Evolutionary conservation across 2,113 vertebrate genomes (phyloP), one percentile per base, ranked within the genome.

Genomic region (Protomyctophum bolini): DNA sequence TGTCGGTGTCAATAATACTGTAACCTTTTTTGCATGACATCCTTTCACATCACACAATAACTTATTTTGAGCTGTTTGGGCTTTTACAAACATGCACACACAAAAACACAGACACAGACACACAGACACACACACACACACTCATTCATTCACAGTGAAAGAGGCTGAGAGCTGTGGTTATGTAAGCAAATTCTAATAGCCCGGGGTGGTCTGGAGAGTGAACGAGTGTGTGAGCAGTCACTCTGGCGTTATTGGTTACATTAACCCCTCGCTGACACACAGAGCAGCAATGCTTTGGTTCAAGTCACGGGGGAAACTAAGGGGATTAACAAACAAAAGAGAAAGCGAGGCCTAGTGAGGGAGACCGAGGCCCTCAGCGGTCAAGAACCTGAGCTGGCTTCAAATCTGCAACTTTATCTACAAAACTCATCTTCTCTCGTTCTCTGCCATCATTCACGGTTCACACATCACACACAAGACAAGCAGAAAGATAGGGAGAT

Each of bases 121-220:
- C 66, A 45, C 66, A 58, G 21, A 57, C 4, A 67, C 65, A 60
- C 67, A 60, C 46, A 63, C 69, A 12, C 41, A 47, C 46, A 15
- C 63, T 65, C 75, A 67, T 66, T 74, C 73, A 76, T 57, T 68
- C 29, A 70, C 14, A 73, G 59, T 0, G 46, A 58, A 72, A 55
- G 41, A 6, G 7, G 62, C 58, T 48, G 48, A 47, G 66, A 54
- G 76, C 76, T 28, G 50, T 52, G 54, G 82, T 89, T 87, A 87
- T 75, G 77, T 81, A 90, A 88, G 79, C 10, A 54, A 76, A 71
- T 58, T 48, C 61, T 73, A 74, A 83, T 60, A 69, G 70, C 75
- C 79, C 49, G 63, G 79, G 75, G 75, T 69, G 75, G 68, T 7
- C 11, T 15, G 15, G 48, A 61, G 68, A 61, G 58, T 41, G 56